Evolutionary conservation across 2,888 invertebrate species (phyloP).

Genomic region (Mythimna lalbum): DNA sequence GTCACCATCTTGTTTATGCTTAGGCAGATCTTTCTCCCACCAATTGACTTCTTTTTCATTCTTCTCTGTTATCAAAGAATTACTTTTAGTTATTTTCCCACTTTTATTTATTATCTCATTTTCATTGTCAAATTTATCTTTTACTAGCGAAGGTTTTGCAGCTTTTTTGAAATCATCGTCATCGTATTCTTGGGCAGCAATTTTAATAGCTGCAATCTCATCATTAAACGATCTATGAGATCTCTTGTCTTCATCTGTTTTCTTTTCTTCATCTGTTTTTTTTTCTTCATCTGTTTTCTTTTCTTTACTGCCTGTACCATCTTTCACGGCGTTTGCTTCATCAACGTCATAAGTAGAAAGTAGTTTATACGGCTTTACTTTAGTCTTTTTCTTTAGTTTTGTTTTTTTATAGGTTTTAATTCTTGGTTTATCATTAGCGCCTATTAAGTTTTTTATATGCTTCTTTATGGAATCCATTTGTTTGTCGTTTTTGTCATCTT

Average conservation of each 20-base stretch:
- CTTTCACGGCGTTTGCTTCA: constrained; percentile 51
- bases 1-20: not conserved
- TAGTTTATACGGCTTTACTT: not conserved
- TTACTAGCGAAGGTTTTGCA: not conserved
- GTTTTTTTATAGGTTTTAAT: not conserved
- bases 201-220: constrained; percentile 46
- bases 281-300: rapidly evolving
- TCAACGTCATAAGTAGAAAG: not conserved
- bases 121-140: constrained; percentile 67
- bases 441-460: too few species aligned
- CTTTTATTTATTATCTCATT: constrained; percentile 61
- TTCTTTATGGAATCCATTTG: too few species aligned
- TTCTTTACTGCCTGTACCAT: rapidly evolving
- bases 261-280: rapidly evolving
- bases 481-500: not conserved
- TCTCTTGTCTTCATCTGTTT: not conserved
- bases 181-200: not conserved
- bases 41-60: not conserved
- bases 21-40: constrained; percentile 48
- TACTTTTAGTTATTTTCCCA: constrained; percentile 64
- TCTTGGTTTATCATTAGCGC: too few species aligned
- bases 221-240: not conserved
- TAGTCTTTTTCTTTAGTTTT: not conserved
- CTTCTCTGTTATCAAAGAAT: constrained; percentile 47
- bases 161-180: constrained; percentile 7